Conservation (phyloP, 64 coral and sea anemone species). For the Montipora sp. region DNA sequence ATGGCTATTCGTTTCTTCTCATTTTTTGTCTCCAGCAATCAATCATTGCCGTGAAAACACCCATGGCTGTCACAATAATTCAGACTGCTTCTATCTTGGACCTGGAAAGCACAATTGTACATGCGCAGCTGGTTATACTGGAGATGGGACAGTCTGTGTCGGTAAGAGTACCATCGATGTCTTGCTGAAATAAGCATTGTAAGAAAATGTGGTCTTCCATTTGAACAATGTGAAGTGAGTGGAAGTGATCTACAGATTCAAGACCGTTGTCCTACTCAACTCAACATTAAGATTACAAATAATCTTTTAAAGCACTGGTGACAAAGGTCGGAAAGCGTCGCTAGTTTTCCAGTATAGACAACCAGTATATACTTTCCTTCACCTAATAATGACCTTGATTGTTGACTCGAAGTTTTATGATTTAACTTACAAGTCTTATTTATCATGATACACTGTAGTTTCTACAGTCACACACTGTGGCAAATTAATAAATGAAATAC, state of each 20-base stretch:
- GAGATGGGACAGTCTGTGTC: constrained; percentile 84
- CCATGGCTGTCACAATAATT: constrained; percentile 78
- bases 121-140: constrained; percentile 76
- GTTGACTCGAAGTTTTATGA: too few species aligned
- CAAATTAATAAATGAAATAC: too few species aligned
- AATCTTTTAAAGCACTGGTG: too few species aligned
- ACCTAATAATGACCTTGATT: background rate
- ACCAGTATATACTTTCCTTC: background rate
- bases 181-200: background rate
- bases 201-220: too few species aligned
- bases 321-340: too few species aligned
- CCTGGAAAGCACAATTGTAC: constrained; percentile 82
- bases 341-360: background rate
- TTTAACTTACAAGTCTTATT: too few species aligned
- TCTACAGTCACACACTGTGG: too few species aligned
- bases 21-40: constrained; percentile 21
- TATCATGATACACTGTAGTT: too few species aligned
- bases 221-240: too few species aligned
- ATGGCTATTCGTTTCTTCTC: background rate
- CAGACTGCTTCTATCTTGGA: constrained; percentile 56
- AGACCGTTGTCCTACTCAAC: too few species aligned
- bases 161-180: constrained; percentile 36
- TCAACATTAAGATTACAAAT: too few species aligned
- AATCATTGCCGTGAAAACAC: constrained; percentile 44
- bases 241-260: too few species aligned